phyloP scores from a whole-genome alignment of 2,888 invertebrate genomes.

The Eilema caniola region DNA sequence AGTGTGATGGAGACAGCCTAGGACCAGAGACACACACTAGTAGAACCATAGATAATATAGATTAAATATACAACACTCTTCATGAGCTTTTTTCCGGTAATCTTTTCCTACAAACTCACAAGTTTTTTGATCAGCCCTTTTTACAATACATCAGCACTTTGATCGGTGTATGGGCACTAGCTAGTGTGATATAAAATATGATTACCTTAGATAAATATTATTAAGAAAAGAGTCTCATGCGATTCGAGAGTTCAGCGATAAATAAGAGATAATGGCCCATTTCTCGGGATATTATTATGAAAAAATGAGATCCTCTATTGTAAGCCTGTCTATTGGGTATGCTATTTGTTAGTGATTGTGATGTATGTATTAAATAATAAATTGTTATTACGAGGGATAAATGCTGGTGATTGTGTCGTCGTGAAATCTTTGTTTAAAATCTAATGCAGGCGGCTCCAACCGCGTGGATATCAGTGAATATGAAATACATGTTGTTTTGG shows the following conservation, averaged over 20 bases:
- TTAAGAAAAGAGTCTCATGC: constrained; percentile 60
- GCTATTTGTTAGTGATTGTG: constrained; percentile 47
- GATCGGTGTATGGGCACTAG: background rate
- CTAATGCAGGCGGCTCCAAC: no score
- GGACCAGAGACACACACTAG: no score
- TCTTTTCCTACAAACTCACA: no score
- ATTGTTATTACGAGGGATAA: background rate
- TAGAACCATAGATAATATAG: no score
- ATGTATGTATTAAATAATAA: constrained; percentile 37
- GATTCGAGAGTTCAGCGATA: constrained; percentile 68
- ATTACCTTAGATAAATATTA: constrained; percentile 53
- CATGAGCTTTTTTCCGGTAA: no score
- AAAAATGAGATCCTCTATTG: constrained; percentile 65
- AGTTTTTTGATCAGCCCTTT: no score
- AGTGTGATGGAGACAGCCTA: no score
- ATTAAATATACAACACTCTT: no score
- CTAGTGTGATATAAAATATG: background rate
- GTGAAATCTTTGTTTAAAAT: no score
- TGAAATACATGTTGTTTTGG: no score
- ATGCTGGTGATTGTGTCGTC: background rate
- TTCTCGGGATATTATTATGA: constrained; percentile 72
- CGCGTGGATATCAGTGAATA: no score
- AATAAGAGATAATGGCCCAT: constrained; percentile 77
- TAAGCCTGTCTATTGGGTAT: constrained; percentile 54
- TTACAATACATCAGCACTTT: background rate